Evolutionary conservation across 2,113 vertebrate genomes (phyloP), one percentile per base, ranked within the genome.

Genomic region (Odontesthes bonariensis): DNA sequence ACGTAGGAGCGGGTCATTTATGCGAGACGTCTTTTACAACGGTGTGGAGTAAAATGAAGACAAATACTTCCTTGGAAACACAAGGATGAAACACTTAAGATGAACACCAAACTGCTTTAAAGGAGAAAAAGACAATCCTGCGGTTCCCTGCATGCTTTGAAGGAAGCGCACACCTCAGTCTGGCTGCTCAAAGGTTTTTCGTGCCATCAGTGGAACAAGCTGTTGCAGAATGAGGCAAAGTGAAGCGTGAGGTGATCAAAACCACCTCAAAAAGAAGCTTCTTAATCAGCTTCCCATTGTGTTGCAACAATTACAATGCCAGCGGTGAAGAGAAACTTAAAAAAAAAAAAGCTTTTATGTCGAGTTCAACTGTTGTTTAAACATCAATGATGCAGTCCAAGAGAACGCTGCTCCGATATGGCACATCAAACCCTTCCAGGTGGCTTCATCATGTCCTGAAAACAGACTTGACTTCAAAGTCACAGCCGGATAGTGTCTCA

Each of bases 381-480:
- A 79, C 35, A 42, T 75, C 13, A 77, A 40, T 35, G 51, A 78
- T 84, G 82, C 84, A 77, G 72, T 81, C 86, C 77, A 49, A 19
- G 65, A 81, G 60, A 60, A 78, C 16, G 8, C 32, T 56, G 70
- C 51, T 57, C 52, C 47, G 57, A 70, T 16, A 67, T 52, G 75
- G 72, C 77, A 72, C 67, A 33, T 33, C 42, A 74, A 11, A 60
- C 19, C 47, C 32, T 47, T 53, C 44, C 2, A 51, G 23, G 35
- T 3, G 0, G 27, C 44, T 78, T 47, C 3, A 42, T 19, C 13
- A 2, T 12, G 42, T 57, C n/a, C 67, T 52, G 5, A 19, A 11
- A 20, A 78, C 17, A 75, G 58, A 73, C 20, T 57, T 17, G 38
- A 17, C 42, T 61, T 49, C 6, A 58, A 61, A 69, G 49, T 73